These are phyloP conservation scores for Sporophila hypoxantha DNA, from an alignment of 2,113 vertebrate species.

Conservation along the genomic window DNA sequence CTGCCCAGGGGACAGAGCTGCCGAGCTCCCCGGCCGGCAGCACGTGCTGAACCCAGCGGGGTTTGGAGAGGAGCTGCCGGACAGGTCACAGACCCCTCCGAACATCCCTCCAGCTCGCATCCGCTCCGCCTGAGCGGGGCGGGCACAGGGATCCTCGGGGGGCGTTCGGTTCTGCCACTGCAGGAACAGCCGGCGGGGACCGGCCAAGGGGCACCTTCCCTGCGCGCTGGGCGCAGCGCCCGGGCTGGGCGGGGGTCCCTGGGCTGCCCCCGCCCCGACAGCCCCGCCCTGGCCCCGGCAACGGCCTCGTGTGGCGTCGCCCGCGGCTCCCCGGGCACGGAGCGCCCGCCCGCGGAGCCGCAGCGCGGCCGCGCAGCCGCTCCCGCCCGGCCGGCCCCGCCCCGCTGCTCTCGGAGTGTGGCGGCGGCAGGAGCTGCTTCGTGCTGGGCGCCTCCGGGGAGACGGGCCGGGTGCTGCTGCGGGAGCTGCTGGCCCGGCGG, in stretches of 20 bases:
- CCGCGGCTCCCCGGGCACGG: too few relatives aligned
- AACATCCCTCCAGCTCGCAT: not conserved
- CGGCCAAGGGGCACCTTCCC: rapidly evolving
- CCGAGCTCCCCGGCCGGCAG: not conserved
- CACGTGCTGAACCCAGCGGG: rapidly evolving
- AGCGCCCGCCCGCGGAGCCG: not conserved
- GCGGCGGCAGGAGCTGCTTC: slow-evolving; percentile 69
- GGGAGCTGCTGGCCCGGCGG: slow-evolving; percentile 63
- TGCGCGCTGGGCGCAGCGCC: not conserved
- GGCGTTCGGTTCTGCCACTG: not conserved
- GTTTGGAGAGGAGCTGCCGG: not conserved
- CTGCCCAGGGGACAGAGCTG: not conserved
- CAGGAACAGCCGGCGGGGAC: not conserved
- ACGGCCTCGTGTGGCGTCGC: rapidly evolving
- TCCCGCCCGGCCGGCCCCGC: too few relatives aligned
- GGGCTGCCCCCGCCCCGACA: not conserved
- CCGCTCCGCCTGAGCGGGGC: not conserved
- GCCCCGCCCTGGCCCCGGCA: too few relatives aligned
- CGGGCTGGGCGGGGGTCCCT: too few relatives aligned
- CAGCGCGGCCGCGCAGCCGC: too few relatives aligned
- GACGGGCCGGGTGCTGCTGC: slow-evolving; percentile 67
- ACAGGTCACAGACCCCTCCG: not conserved
- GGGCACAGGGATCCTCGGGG: too few relatives aligned
- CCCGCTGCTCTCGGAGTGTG: not conserved
- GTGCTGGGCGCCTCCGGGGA: slow-evolving; percentile 86